Base-by-base conservation (phyloP, 2,888 invertebrate genomes). In the Thecophora atra region DNA sequence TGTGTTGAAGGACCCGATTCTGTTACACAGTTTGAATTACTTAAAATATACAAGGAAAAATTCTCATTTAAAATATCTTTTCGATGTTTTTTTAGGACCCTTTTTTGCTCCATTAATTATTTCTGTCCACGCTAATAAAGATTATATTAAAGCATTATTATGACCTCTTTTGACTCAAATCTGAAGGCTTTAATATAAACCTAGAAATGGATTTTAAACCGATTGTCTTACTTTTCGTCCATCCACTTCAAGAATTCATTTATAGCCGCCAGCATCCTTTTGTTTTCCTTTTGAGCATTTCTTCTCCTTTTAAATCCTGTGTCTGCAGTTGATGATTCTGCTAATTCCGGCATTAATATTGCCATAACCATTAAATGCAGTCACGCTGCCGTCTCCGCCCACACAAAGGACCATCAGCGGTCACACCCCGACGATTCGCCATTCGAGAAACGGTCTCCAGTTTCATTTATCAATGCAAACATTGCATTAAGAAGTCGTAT, bases 391-490 rank as follows among this genome's bases (percentile, higher is more conserved):
- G 17, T 47, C 24, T 54, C 3, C 62, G 19, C 62, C 62, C 62
- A 62, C 62, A 70, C 26, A 44, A 44, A 19, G 62, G 24, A 70
- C 19, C 42, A 6, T 42, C 19, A 24, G 17, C 37, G 11, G 15
- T 58, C 42, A 37, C 56, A 56, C 54, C 54, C 37, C 42, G 24
- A 58, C 30, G 44, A n/a, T 44, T 44, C 44, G 68, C 68, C 24
- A 58, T 60, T 19, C n/a, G n/a, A 56, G 28, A 65, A 64, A 79
- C 77, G 37, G 74, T 73, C 74, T 70, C 76, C 71, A 71, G 76
- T 72, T 80, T 80, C 78, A 78, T 79, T 77, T 71, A 79, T 81
- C 79, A 78, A 79, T 79, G 78, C 76, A 77, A 79, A 77, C 77
- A 77, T 79, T 81, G 74, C 72, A 77, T 78, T 74, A 75, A 73